Evolutionary conservation across 1,140 invertebrate genomes (phyloP).

Genomic region (Scylla paramamosain): DNA sequence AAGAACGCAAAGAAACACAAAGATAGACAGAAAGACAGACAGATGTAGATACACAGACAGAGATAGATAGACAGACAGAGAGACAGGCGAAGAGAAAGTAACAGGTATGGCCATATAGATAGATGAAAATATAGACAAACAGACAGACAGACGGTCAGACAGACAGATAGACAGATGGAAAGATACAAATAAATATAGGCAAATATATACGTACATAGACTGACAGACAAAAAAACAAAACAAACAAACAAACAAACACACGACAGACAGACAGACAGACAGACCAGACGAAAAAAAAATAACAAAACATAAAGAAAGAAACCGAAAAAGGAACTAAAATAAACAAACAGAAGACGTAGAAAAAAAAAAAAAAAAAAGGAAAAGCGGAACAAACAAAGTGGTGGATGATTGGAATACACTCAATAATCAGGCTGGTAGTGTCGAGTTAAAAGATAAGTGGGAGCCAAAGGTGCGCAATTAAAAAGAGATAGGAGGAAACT

Average conservation of each 20-base stretch:
- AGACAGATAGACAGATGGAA: no score
- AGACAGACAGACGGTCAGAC: no score
- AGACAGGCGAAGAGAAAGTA: no score
- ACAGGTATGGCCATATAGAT: no score
- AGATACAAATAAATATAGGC: not conserved
- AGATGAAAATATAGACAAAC: no score
- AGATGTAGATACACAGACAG: not conserved
- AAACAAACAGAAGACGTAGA: not conserved
- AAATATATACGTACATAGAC: not conserved
- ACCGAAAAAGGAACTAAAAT: not conserved
- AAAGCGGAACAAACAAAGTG: no score
- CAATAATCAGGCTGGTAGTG: no score
- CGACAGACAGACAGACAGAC: not conserved
- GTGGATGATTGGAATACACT: no score
- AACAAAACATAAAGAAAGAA: not conserved
- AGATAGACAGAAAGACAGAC: constrained; percentile 44
- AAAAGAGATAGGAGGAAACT: no score
- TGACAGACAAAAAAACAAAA: not conserved
- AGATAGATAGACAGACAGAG: constrained; percentile 21
- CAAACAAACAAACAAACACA: not conserved
- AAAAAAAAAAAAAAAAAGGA: not conserved
- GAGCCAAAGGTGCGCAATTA: no score
- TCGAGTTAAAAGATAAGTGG: no score
- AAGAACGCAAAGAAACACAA: not conserved
- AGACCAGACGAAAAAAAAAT: not conserved